These are phyloP conservation scores for Nipponia nippon DNA, from an alignment of 2,113 vertebrate genomes.

Conservation along the genomic window DNA sequence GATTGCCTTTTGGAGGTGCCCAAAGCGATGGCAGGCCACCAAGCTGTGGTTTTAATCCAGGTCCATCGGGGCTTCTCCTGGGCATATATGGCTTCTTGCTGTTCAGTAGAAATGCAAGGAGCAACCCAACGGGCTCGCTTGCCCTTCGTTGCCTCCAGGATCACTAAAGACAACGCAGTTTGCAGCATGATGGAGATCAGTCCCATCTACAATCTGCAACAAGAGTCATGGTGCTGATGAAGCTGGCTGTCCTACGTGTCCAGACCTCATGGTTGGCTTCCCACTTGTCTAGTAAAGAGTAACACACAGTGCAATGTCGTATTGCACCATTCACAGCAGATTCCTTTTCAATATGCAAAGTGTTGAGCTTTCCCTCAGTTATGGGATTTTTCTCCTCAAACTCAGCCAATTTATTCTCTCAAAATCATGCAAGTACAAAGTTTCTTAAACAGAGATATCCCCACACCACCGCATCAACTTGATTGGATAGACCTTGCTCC, in stretches of 20 bases:
- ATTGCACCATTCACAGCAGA: neutral
- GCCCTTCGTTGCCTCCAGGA: neutral
- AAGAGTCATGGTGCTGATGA: neutral
- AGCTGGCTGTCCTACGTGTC: neutral
- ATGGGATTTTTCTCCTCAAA: neutral
- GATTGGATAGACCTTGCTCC: neutral
- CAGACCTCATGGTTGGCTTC: neutral
- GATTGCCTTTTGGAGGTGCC: neutral
- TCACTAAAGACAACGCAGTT: neutral
- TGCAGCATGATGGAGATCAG: neutral
- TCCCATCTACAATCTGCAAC: neutral
- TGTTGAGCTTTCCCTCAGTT: neutral
- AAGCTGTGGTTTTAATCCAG: neutral
- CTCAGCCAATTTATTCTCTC: neutral
- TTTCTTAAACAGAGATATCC: neutral
- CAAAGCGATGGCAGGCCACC: neutral
- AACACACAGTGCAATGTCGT: rapidly evolving
- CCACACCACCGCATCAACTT: neutral
- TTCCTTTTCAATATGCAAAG: neutral
- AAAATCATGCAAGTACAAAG: neutral
- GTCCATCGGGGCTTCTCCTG: rapidly evolving
- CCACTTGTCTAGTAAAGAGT: neutral
- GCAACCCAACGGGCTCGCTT: neutral
- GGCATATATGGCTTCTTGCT: neutral
- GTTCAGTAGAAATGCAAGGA: neutral